Evolutionary conservation across 2,113 vertebrate genomes (phyloP).

Genomic region (Grantiella picta): DNA sequence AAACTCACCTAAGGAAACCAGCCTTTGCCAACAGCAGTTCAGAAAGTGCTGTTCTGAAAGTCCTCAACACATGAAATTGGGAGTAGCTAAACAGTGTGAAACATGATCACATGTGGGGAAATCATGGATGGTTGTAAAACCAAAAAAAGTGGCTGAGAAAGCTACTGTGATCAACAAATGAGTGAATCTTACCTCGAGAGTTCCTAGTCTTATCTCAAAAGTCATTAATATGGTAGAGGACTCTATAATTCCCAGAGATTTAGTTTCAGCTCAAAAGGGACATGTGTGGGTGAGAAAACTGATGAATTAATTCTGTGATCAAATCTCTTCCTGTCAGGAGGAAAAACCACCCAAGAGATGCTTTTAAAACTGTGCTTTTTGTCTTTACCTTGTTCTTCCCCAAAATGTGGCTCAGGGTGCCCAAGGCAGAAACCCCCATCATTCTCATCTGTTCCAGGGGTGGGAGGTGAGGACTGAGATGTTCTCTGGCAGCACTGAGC

Average conservation of each 20-base stretch:
- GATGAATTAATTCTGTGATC: background rate
- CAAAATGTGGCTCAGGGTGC: background rate
- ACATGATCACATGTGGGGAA: background rate
- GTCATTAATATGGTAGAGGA: background rate
- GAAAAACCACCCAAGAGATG: background rate
- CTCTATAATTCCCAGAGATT: background rate
- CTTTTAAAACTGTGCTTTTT: background rate
- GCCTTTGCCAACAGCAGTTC: background rate
- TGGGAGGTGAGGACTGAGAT: background rate
- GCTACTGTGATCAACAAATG: background rate
- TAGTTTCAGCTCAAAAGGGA: background rate
- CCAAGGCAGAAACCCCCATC: background rate
- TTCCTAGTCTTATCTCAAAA: background rate
- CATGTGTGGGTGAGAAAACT: background rate
- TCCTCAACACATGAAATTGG: background rate
- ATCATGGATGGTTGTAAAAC: background rate
- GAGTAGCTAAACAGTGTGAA: background rate
- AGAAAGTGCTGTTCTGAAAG: background rate
- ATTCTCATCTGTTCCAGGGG: background rate
- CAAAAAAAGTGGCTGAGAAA: background rate
- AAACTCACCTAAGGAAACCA: background rate
- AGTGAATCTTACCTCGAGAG: background rate
- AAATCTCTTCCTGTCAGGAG: background rate
- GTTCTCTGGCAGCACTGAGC: background rate
- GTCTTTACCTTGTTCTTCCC: background rate